These are phyloP conservation scores for Cryptus viduatorius DNA, from an alignment of 2,888 invertebrate species.

Conservation along the genomic window DNA sequence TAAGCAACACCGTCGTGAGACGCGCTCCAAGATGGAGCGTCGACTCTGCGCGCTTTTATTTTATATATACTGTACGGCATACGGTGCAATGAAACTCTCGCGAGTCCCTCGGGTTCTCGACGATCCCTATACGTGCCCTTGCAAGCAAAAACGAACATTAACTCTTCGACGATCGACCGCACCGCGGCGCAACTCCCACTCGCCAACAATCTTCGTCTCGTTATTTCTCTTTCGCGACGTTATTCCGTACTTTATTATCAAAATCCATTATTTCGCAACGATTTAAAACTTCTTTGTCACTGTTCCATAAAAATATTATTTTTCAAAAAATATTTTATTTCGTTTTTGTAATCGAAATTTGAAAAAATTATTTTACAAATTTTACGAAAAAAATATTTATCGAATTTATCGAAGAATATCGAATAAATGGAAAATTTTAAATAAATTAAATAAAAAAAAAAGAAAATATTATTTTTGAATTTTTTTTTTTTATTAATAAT, in stretches of 20 bases:
- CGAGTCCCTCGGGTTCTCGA: conserved; percentile 9
- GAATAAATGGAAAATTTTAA: no score
- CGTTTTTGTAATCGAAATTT: no score
- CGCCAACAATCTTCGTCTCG: conserved; percentile 57
- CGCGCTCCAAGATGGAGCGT: conserved; percentile 14
- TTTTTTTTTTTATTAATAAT: no score
- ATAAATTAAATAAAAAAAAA: no score
- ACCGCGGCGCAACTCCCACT: conserved; percentile 50
- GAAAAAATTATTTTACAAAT: no score
- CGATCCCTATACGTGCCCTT: conserved; percentile 41
- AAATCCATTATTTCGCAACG: conserved; percentile 4
- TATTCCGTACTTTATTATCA: conserved; percentile 35
- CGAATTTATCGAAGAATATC: no score
- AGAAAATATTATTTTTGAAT: no score
- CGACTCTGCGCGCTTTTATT: conserved; percentile 8
- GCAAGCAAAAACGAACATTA: conserved; percentile 51
- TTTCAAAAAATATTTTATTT: neutral
- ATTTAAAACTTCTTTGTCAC: neutral
- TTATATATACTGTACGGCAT: conserved; percentile 11
- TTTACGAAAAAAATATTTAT: no score
- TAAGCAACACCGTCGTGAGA: conserved; percentile 8
- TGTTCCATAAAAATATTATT: conserved; percentile 13
- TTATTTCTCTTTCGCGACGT: conserved; percentile 51
- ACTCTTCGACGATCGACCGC: conserved; percentile 13
- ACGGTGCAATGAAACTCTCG: conserved; percentile 41